Base-by-base conservation (phyloP, 2,888 invertebrate genomes). In the Sepioteuthis lessoniana region DNA sequence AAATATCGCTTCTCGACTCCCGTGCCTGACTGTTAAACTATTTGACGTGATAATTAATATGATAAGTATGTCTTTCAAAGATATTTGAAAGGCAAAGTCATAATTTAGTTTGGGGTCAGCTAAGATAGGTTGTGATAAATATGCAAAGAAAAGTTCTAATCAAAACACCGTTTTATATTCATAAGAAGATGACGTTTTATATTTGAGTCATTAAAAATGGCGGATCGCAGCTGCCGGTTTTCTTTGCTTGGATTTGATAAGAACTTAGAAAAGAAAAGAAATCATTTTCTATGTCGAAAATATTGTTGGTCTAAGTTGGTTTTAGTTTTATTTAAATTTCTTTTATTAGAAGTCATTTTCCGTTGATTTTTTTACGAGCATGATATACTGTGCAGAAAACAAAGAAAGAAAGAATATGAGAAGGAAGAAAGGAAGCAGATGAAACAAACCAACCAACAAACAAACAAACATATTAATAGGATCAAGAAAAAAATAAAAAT, bases 81-180 rank as follows among this genome's bases (percentile, higher is more conserved):
- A 76, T 13, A n/a, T 76, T 76, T 76, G 76, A 76, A 76, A 35
- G 35, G 76, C 76, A 76, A 76, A 13, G 35, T n/a, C 76, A 76
- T 76, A n/a, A 76, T 76, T 76, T 76, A n/a, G 76, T 35, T 76
- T 35, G 13, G 76, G 76, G 76, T n/a, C n/a, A 76, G 13, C 76
- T 76, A 76, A 35, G 76, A 76, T 76, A 35, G 76, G n/a, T 76
- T 76, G 76, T 76, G 76, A 76, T 76, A 35, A 76, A 76, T 76
- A 76, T 35, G 76, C n/a, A 76, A 76, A 35, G n/a, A 76, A 76
- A 76, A n/a, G 35, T 19, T 76, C 76, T 35, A 76, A 76, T 76
- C 76, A 76, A 76, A 76, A 76, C n/a, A 16, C 76, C 76, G n/a
- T 76, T 76, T 76, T 76, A 76, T 76, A 76, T 76, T 76, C 76